A percentile compares a stretch with the other conserved stretches of the same genome.
Evolutionary conservation across 2,113 vertebrate genomes (phyloP).

Genomic region (Coregonus clupeaformis): DNA sequence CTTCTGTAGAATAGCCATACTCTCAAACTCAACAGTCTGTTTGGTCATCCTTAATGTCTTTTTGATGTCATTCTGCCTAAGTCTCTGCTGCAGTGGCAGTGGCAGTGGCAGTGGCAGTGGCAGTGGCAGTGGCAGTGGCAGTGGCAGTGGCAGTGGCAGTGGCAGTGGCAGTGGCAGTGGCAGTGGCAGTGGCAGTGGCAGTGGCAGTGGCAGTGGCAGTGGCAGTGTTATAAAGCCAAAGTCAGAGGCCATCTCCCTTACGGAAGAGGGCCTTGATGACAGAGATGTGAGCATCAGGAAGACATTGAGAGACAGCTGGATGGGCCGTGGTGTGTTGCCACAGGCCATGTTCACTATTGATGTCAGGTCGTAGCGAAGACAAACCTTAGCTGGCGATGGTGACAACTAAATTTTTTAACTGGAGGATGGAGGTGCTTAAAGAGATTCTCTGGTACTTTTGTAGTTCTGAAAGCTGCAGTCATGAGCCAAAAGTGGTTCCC

Average conservation of each 20-base stretch:
- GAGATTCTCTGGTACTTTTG: no score
- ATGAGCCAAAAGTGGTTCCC: no score
- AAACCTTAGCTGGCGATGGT: neutral
- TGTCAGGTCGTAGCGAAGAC: neutral
- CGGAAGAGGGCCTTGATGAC: neutral
- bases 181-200: neutral
- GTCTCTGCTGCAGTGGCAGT: neutral
- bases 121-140: no score
- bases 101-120: no score
- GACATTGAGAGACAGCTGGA: no score
- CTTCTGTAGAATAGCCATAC: no score
- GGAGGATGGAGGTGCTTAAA: no score
- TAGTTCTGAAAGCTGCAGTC: no score
- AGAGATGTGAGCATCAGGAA: neutral
- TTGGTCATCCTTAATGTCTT: no score
- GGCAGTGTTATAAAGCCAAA: neutral
- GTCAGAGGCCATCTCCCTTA: neutral
- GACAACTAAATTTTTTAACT: no score
- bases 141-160: no score
- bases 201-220: neutral
- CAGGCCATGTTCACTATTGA: neutral
- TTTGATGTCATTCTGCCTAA: slow-evolving; percentile 21
- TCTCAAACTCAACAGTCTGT: no score
- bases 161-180: neutral
- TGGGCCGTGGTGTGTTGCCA: neutral